phyloP scores from a whole-genome alignment of 2,888 invertebrate species.

The Zhuqinia jingwanae region DNA sequence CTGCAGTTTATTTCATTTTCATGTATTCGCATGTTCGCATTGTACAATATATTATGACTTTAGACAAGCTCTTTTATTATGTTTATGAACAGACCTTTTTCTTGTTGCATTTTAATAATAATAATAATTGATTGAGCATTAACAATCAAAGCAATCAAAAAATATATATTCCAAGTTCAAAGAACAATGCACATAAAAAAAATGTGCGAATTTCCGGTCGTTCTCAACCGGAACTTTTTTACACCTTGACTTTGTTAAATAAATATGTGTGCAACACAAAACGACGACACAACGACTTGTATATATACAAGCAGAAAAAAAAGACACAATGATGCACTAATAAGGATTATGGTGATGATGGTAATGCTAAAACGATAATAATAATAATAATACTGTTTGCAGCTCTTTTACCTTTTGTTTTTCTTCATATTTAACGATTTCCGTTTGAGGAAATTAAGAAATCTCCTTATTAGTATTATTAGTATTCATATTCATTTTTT shows the following conservation, averaged over 20 bases:
- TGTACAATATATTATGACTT: no score
- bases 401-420: background rate
- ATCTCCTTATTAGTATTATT: no score
- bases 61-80: no score
- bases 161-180: background rate
- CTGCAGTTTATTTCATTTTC: no score
- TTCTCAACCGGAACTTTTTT: slow-evolving; percentile 35
- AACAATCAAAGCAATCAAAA: background rate
- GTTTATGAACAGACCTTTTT: background rate
- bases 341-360: background rate
- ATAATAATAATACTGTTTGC: slow-evolving; percentile 17
- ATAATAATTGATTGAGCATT: slow-evolving; percentile 25
- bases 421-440: slow-evolving; percentile 68
- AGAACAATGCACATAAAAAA: background rate
- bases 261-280: background rate
- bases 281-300: no score
- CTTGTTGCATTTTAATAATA: background rate
- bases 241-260: slow-evolving; percentile 41
- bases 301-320: no score
- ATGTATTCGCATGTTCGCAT: no score
- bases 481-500: background rate
- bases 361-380: no score
- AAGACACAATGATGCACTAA: slow-evolving; percentile 13
- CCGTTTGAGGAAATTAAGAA: slow-evolving; percentile 53
- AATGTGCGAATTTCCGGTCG: background rate